Base-by-base conservation (phyloP, 2,113 vertebrate genomes). In the Alaudala cheleensis region DNA sequence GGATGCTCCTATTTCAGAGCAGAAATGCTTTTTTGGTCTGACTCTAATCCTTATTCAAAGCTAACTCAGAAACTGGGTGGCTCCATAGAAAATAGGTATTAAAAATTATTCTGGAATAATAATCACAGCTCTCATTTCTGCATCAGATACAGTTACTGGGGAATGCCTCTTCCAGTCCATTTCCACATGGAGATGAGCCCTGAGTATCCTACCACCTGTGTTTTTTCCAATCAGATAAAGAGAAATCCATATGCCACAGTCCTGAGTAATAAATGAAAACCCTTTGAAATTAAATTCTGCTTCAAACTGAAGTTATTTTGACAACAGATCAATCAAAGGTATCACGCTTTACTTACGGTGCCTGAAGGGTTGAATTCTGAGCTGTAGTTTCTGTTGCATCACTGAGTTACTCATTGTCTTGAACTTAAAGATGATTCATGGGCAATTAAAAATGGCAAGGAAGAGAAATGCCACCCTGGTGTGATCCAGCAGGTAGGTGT, bases 321-420 rank as follows among this genome's bases (percentile, higher is more conserved):
- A 93, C 90, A 95, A 92, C 3, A 78, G 64, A 92, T 94, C 92
- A 86, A 10, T 95, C 93, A 74, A 74, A 86, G 42, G 17, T 73
- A 81, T 70, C 56, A 66, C 12, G 2, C 42, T 86, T 93, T 90
- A 83, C 84, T 96, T 93, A 70, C 33, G 31, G 42, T 73, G 62
- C 66, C 79, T 80, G 71, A 91, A 88, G 62, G 90, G 29, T 28
- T 61, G 26, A 82, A 67, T 94, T 80, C 74, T 66, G 74, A 94
- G 82, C 71, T 73, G 66, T 57, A 87, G 62, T 44, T 91, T 91
- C 47, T 81, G 60, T 93, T 93, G 76, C 76, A 4, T 96, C 64
- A 81, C 24, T 54, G 81, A 90, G 24, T 95, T 93, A 94, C 67
- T 96, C 90, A 93, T 23, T 92, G 85, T 84, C 88, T 94, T 86